phyloP scores from a whole-genome alignment of 2,797 vertebrate species.

The Passerculus sandwichensis region DNA sequence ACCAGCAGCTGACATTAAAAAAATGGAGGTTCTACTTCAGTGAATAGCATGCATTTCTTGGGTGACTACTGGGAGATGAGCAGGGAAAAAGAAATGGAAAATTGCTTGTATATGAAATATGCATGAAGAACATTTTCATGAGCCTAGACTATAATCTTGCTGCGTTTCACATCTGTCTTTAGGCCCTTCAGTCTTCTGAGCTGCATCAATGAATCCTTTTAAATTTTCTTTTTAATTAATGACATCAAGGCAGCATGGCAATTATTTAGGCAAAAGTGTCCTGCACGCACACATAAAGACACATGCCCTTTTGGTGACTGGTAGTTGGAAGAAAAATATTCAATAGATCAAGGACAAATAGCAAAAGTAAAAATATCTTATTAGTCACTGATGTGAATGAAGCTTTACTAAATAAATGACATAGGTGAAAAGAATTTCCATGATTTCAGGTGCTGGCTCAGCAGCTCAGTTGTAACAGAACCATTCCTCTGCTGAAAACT shows the following conservation, averaged over 20 bases:
- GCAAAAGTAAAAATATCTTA: slow-evolving; percentile 40
- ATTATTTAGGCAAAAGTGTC: neutral
- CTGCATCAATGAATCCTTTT: neutral
- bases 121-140: neutral
- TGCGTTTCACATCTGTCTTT: neutral
- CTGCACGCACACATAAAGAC: neutral
- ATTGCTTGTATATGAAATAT: neutral
- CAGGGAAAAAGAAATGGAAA: neutral
- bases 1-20: neutral
- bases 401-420: neutral
- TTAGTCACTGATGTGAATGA: neutral
- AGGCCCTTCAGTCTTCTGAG: slow-evolving; percentile 20
- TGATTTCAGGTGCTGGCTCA: neutral
- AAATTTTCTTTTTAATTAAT: neutral
- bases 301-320: neutral
- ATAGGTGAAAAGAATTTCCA: neutral
- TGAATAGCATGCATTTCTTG: neutral
- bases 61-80: neutral
- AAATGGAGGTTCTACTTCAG: neutral
- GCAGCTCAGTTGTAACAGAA: neutral
- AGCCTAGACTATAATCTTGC: neutral
- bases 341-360: slow-evolving; percentile 4
- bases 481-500: neutral
- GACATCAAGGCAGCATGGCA: neutral
- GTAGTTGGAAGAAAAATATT: neutral